Conservation (phyloP, 2,797 vertebrate species). For the Sebastes melanostomus region DNA sequence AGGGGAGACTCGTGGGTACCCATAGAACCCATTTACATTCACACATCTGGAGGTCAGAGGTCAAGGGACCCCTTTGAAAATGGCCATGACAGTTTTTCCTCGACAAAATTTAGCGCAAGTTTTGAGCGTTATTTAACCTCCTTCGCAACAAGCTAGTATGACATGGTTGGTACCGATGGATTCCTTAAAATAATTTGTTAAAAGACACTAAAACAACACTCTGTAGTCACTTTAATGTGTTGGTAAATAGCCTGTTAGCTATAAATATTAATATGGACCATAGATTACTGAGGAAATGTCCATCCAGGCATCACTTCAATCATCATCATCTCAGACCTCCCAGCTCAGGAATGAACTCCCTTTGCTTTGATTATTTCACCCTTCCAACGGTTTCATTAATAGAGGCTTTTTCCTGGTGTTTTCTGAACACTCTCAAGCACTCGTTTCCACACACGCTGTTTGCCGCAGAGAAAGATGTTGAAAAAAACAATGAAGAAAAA, state of each 20-base stretch:
- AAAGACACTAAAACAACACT: not conserved
- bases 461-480: not conserved
- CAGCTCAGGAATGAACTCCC: not conserved
- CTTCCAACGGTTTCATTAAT: no score
- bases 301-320: not conserved
- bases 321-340: not conserved
- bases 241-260: not conserved
- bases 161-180: no score
- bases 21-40: no score
- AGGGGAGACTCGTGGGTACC: no score
- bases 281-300: not conserved
- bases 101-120: no score
- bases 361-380: not conserved
- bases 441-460: not conserved
- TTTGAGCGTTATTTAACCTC: accelerated
- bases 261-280: not conserved
- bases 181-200: no score
- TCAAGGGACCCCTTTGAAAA: no score
- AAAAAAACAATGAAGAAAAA: not conserved
- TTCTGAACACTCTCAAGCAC: not conserved
- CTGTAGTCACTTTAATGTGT: not conserved
- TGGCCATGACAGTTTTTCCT: no score
- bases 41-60: no score
- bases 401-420: not conserved
- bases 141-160: no score